Conservation (phyloP, 2,888 invertebrate species). For the Glomeris marginata region DNA sequence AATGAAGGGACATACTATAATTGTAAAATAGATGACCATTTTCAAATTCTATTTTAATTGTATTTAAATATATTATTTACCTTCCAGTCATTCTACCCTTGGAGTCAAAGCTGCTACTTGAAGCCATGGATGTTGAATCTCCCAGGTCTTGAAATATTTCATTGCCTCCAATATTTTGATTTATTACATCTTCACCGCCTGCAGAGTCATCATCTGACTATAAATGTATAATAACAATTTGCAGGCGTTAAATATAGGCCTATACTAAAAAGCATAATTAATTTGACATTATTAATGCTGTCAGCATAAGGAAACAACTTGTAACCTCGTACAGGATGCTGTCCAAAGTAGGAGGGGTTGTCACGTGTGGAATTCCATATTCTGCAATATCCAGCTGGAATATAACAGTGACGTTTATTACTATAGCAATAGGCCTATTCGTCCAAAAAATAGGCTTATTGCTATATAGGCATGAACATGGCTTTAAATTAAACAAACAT, state of each 20-base stretch:
- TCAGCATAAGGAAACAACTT: no score
- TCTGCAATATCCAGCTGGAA: slow-evolving; percentile 62
- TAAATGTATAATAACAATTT: slow-evolving; percentile 1
- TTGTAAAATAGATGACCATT: not conserved
- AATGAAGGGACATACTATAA: not conserved
- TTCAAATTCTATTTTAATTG: not conserved
- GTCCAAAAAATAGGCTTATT: no score
- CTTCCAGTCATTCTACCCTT: slow-evolving; percentile 19
- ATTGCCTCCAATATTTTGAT: not conserved
- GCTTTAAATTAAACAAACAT: no score
- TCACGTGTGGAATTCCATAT: slow-evolving; percentile 61
- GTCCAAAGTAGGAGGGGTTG: slow-evolving; percentile 58
- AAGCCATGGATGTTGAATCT: slow-evolving; percentile 24
- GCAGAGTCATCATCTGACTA: slow-evolving; percentile 21
- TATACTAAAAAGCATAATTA: no score
- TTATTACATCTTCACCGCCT: slow-evolving; percentile 24
- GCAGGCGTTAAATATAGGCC: no score
- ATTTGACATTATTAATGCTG: no score
- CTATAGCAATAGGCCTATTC: no score
- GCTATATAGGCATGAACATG: no score
- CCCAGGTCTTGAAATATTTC: slow-evolving; percentile 14
- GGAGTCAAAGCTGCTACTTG: slow-evolving; percentile 24
- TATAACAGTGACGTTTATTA: not conserved
- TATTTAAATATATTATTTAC: slow-evolving; percentile 1
- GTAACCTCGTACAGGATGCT: slow-evolving; percentile 59